A percentile compares a stretch with the other conserved stretches of the same genome.
Conservation (phyloP, 2,888 invertebrate species). For the Harmothoe impar region DNA sequence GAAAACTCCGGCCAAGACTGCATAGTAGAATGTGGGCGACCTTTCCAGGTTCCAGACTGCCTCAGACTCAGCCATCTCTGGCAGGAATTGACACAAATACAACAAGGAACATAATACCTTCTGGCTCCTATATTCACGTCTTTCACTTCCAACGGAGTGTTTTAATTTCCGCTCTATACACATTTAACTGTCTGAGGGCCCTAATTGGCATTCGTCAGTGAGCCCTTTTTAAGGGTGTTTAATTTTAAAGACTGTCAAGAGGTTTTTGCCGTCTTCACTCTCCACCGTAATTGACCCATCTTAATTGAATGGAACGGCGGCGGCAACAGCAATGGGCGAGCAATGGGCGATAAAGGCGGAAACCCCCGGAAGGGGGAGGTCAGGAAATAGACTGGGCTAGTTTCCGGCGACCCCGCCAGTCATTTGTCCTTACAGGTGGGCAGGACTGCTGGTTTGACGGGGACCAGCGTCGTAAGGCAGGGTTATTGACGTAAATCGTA, state of each 20-base stretch:
- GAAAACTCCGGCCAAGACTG: too few relatives aligned
- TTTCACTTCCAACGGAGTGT: background rate
- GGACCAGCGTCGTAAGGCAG: background rate
- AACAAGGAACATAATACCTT: too few relatives aligned
- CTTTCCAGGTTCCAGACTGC: too few relatives aligned
- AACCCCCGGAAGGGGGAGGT: background rate
- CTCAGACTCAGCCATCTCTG: background rate
- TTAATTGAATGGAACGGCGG: background rate
- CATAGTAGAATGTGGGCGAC: too few relatives aligned
- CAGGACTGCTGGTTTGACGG: background rate
- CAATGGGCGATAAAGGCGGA: background rate
- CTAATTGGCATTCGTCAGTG: constrained; percentile 4
- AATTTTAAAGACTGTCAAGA: background rate
- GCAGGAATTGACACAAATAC: background rate
- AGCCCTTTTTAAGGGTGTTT: background rate
- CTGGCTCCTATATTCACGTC: background rate
- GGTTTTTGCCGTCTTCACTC: background rate
- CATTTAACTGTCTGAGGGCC: background rate
- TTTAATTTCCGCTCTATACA: constrained; percentile 9
- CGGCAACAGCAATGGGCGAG: background rate
- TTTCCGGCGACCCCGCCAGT: background rate
- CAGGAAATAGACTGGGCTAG: constrained; percentile 17
- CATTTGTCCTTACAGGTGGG: background rate
- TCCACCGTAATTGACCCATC: background rate
- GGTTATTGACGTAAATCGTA: background rate